Base-by-base conservation (phyloP, 1,140 invertebrate genomes). In the Tetragonula clypearis region DNA sequence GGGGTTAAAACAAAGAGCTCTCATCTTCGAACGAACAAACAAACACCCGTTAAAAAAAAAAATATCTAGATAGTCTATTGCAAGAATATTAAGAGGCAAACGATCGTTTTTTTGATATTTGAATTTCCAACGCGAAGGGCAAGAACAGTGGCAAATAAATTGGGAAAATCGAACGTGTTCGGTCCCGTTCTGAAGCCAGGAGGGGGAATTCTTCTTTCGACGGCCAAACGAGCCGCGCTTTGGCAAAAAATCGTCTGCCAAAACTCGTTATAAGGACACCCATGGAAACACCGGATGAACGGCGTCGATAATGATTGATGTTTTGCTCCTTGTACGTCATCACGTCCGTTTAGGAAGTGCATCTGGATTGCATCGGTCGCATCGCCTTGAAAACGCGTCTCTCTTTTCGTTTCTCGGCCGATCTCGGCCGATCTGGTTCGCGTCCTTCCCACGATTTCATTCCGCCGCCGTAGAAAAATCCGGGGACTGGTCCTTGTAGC, bases 361-460 rank as follows among this genome's bases (percentile, higher is more conserved):
- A 60, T 58, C 72, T 49, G 4, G 0, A 73, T 0, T 12, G 23
- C 23, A 55, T 73, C 72, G 80, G 49, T 49, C 55, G 73, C 80
- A 76, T 82, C 80, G 80, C 81, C 81, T 83, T 83, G 73, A 83
- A 62, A 83, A 62, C 62, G 19, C 5, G 76, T 71, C 56, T 65
- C 75, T 53, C 58, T 78, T 65, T 30, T 19, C 35, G 15, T 79
- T 55, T 82, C 30, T 30, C 66, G 75, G n/a, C n/a, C 60, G 71
- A 5, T 23, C n/a, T 26, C 19, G 14, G 56, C 26, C 14, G 26
- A 49, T 74, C 53, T 73, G 58, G 35, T 66, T 76, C 75, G 35
- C 66, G 75, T 79, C 76, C 82, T 84, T 84, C 82, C 76, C 82
- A 79, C 82, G 82, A 79, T 79, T 84, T 76, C 75, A 71, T 77